Conservation (phyloP, 2,113 vertebrate genomes). For the Chelonoidis abingdonii region DNA sequence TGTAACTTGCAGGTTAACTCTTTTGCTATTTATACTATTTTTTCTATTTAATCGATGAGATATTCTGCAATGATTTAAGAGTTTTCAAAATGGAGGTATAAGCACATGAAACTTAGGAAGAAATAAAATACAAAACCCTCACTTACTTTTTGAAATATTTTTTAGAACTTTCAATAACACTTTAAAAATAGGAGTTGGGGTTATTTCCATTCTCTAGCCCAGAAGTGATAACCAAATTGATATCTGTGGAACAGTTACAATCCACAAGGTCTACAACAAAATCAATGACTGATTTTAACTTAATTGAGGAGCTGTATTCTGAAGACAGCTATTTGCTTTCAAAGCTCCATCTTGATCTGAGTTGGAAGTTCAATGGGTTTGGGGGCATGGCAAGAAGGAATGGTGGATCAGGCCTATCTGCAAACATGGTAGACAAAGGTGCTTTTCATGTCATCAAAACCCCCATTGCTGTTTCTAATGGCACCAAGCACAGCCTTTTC, state of each 20-base stretch:
- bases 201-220: not conserved
- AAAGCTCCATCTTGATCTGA: not conserved
- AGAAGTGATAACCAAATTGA: not conserved
- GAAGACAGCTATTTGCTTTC: not conserved
- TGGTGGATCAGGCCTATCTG: not conserved
- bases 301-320: not conserved
- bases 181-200: not conserved
- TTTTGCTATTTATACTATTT: constrained; percentile 40
- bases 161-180: not conserved
- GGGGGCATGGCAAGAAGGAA: not conserved
- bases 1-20: constrained; percentile 50
- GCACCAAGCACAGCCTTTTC: not conserved
- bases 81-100: constrained; percentile 44
- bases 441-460: not conserved
- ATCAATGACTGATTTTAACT: not conserved
- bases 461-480: not conserved
- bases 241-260: not conserved
- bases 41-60: constrained; percentile 40
- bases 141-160: constrained; percentile 20
- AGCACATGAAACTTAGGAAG: constrained; percentile 38
- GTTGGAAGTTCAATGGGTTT: not conserved
- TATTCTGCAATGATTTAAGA: constrained; percentile 43
- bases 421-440: not conserved
- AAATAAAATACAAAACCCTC: constrained; percentile 34
- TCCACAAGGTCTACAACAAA: not conserved